phyloP scores from a whole-genome alignment of 2,888 invertebrate species.

The Globia sparganii region DNA sequence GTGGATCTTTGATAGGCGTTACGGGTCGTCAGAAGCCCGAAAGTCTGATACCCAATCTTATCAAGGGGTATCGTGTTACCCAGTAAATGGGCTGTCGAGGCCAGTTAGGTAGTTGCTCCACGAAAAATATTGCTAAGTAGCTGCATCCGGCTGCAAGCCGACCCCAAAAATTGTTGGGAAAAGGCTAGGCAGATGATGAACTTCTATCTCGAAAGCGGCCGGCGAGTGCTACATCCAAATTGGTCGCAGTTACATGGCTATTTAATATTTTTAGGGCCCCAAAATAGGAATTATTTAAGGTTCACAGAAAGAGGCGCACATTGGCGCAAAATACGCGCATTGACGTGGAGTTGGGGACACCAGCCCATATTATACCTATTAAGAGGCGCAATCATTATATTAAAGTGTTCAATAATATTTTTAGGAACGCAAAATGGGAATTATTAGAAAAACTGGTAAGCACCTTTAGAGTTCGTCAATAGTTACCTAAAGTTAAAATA shows the following conservation, averaged over 20 bases:
- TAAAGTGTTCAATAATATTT: not conserved
- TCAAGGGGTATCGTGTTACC: not conserved
- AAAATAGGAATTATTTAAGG: not conserved
- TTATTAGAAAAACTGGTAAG: not conserved
- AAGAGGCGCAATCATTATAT: not conserved
- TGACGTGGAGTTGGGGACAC: too few relatives aligned
- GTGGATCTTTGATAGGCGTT: not conserved
- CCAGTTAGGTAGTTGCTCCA: not conserved
- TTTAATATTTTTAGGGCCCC: not conserved
- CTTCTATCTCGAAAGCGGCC: not conserved
- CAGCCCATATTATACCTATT: too few relatives aligned
- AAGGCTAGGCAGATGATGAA: not conserved
- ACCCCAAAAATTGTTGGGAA: not conserved
- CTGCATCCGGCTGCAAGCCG: not conserved
- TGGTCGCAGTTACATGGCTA: too few relatives aligned
- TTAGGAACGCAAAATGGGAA: not conserved
- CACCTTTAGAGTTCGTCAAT: constrained; percentile 11
- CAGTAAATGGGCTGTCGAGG: not conserved
- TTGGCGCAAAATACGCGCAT: too few relatives aligned
- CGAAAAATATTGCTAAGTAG: not conserved
- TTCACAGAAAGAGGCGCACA: not conserved
- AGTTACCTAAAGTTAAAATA: constrained; percentile 28
- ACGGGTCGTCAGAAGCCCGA: not conserved
- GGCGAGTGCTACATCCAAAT: not conserved
- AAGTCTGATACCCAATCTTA: not conserved